phyloP scores from a whole-genome alignment of 2,888 invertebrate genomes.

The Linhomoeus sp. region DNA sequence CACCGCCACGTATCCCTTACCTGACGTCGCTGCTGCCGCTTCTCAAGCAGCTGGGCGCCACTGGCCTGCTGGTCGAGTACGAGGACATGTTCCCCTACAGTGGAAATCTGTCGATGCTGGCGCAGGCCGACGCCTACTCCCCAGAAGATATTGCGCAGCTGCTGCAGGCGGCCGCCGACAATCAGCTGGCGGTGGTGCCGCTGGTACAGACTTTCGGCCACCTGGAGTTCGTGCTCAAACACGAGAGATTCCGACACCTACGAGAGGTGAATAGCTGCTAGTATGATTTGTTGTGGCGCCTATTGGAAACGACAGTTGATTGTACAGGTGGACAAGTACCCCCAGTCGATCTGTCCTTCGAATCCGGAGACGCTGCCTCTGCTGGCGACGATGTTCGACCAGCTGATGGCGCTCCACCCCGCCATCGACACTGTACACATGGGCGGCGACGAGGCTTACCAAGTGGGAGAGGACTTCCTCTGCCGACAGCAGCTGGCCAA shows the following conservation, averaged over 20 bases:
- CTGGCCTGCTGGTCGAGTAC: conserved; percentile 31
- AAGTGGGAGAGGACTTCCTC: not conserved
- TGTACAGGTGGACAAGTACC: no score
- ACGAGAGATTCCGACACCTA: conserved; percentile 27
- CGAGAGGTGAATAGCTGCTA: conserved; percentile 29
- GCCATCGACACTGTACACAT: conserved; percentile 30
- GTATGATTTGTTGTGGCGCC: no score
- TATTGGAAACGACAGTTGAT: no score
- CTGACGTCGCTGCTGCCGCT: conserved; percentile 28
- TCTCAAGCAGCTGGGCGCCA: conserved; percentile 28
- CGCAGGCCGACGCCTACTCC: conserved; percentile 23
- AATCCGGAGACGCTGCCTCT: conserved; percentile 23
- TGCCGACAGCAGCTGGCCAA: not conserved
- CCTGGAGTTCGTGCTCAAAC: conserved; percentile 31
- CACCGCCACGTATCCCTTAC: conserved; percentile 5
- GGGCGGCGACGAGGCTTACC: conserved; percentile 31
- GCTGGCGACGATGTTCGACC: conserved; percentile 29
- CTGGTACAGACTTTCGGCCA: conserved; percentile 33
- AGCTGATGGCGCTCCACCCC: conserved; percentile 30
- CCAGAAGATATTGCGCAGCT: conserved; percentile 14
- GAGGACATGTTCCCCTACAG: conserved; percentile 33
- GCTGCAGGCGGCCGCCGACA: conserved; percentile 22
- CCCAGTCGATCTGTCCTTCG: conserved; percentile 19
- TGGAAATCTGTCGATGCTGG: conserved; percentile 20
- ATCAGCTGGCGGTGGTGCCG: conserved; percentile 28